These are phyloP conservation scores for Chunga burmeisteri DNA, from an alignment of 2,113 vertebrate species.

Conservation along the genomic window DNA sequence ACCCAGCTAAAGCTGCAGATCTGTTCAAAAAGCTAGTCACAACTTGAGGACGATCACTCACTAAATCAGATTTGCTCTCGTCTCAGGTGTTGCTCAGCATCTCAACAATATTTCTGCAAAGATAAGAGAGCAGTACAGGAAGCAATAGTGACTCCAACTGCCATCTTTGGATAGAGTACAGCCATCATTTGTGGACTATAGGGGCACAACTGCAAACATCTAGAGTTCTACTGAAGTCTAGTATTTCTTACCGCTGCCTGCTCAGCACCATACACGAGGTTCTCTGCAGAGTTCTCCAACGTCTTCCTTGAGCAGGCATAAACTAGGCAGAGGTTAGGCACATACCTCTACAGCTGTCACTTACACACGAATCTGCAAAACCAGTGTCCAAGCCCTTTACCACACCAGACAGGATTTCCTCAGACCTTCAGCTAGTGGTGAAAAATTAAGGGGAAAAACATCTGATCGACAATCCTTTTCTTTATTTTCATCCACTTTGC, in stretches of 20 bases:
- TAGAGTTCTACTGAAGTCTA: background rate
- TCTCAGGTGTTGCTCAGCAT: background rate
- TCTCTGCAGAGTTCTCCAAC: background rate
- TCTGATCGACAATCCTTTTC: background rate
- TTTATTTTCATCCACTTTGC: background rate
- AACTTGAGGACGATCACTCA: background rate
- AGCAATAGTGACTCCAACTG: background rate
- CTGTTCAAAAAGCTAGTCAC: background rate
- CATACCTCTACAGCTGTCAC: background rate
- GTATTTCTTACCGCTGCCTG: background rate
- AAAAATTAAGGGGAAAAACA: background rate
- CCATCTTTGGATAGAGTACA: rapidly evolving
- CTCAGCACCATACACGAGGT: background rate
- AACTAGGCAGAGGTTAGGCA: background rate
- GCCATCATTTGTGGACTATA: background rate
- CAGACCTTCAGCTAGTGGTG: background rate
- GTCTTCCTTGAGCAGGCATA: background rate
- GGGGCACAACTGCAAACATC: background rate
- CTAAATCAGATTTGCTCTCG: background rate
- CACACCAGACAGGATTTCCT: background rate
- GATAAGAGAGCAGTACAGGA: background rate
- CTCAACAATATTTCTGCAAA: background rate
- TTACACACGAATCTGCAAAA: background rate
- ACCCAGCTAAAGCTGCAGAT: background rate
- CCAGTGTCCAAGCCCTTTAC: background rate